Percentiles rank a stretch among this genome's conserved stretches.
These are phyloP conservation scores for Monarcha castaneiventris DNA, from an alignment of 2,113 vertebrate species.

Conservation along the genomic window DNA sequence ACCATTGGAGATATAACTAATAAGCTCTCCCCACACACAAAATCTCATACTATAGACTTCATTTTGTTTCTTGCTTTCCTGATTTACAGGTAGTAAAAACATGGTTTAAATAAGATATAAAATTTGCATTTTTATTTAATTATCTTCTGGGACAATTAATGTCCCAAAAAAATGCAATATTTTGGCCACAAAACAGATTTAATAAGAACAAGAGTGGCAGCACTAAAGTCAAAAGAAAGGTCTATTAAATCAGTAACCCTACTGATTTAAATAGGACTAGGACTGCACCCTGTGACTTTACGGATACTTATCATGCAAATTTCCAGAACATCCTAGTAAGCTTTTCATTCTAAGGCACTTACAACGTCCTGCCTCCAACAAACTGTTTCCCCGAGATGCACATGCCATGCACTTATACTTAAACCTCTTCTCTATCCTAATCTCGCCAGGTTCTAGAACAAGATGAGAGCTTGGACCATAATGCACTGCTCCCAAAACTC, in stretches of 20 bases:
- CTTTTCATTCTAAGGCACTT: slow-evolving; percentile 33
- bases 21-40: slow-evolving; percentile 1
- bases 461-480: background rate
- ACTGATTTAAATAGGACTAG: slow-evolving; percentile 48
- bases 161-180: background rate
- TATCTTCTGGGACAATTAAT: slow-evolving; percentile 29
- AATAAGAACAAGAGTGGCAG: slow-evolving; percentile 24
- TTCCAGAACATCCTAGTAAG: slow-evolving; percentile 41
- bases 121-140: slow-evolving; percentile 23
- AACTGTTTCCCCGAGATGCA: background rate
- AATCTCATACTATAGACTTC: background rate
- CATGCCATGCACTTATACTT: background rate
- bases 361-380: background rate
- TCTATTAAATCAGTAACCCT: slow-evolving; percentile 58
- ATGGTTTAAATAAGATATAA: background rate
- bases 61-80: slow-evolving; percentile 23
- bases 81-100: background rate
- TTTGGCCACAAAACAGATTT: slow-evolving; percentile 28
- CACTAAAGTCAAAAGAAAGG: slow-evolving; percentile 9
- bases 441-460: background rate
- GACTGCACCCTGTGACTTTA: slow-evolving; percentile 42
- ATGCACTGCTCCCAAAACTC: background rate
- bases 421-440: background rate
- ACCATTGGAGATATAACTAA: slow-evolving; percentile 59
- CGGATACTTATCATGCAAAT: slow-evolving; percentile 19